These are phyloP conservation scores for Mormyrus lacerda DNA, from an alignment of 2,113 vertebrate species.

Conservation along the genomic window DNA sequence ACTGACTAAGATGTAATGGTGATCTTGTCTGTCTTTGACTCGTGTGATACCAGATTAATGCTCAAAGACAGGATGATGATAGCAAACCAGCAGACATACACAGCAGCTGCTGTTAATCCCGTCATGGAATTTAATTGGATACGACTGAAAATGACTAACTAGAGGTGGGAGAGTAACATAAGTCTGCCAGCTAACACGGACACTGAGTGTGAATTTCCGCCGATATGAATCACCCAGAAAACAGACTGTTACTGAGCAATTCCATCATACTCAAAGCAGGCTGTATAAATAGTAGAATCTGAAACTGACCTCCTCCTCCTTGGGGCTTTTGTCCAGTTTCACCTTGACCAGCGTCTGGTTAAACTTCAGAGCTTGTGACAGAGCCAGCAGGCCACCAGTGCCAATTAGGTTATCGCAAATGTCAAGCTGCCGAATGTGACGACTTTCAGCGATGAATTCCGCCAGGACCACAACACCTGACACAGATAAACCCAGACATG, in stretches of 20 bases:
- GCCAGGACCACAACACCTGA: conserved; percentile 52
- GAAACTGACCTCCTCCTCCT: conserved; percentile 48
- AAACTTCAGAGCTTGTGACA: conserved; percentile 45
- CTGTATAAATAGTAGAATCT: background rate
- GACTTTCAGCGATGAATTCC: conserved; percentile 51
- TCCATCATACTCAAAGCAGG: background rate
- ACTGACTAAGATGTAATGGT: background rate
- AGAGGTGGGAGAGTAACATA: background rate
- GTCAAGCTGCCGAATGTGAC: conserved; percentile 44
- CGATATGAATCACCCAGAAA: background rate
- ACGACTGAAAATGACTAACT: background rate
- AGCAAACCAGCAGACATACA: background rate
- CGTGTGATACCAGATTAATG: background rate
- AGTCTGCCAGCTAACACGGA: background rate
- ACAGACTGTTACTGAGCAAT: background rate
- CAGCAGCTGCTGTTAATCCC: background rate
- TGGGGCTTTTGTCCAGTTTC: conserved; percentile 45
- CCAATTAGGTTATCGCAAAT: conserved; percentile 47
- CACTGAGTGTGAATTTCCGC: background rate
- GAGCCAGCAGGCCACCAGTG: conserved; percentile 52
- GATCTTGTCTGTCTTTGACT: background rate
- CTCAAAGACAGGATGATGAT: background rate
- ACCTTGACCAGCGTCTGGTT: conserved; percentile 44
- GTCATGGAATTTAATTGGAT: background rate
- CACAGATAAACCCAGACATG: background rate